Evolutionary conservation across 2,113 vertebrate species (phyloP).

Genomic region (Vidua chalybeata): DNA sequence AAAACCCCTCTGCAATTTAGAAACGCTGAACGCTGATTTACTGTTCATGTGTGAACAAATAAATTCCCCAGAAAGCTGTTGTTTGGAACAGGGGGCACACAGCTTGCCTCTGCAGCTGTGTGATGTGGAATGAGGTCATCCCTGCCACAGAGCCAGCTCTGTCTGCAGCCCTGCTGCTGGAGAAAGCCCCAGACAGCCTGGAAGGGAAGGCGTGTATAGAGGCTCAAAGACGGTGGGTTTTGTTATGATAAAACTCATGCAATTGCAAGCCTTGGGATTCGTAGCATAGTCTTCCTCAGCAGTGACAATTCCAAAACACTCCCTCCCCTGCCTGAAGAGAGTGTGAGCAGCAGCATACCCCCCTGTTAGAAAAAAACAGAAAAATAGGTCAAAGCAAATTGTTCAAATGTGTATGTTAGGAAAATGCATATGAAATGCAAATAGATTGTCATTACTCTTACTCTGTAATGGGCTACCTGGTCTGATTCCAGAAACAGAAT

Average conservation of each 20-base stretch:
- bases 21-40: constrained; percentile 28
- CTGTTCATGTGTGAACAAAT: constrained; percentile 49
- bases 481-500: not conserved
- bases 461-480: not conserved
- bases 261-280: not conserved
- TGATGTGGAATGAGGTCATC: constrained; percentile 48
- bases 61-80: constrained; percentile 21
- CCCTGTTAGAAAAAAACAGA: not conserved
- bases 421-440: not conserved
- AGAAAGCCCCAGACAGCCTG: constrained; percentile 27
- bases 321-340: not conserved
- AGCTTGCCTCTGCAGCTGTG: constrained; percentile 49
- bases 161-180: constrained; percentile 15
- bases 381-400: not conserved
- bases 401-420: not conserved
- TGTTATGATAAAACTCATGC: not conserved
- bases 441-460: not conserved
- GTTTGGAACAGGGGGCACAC: not conserved
- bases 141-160: constrained; percentile 36
- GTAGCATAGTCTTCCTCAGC: not conserved
- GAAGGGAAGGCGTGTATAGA: not conserved
- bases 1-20: not conserved
- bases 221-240: not conserved
- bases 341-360: not conserved
- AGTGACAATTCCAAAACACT: not conserved